Evolutionary conservation across 92 coral and sea anemone species (phyloP).

Genomic region (Porites cylindrica): DNA sequence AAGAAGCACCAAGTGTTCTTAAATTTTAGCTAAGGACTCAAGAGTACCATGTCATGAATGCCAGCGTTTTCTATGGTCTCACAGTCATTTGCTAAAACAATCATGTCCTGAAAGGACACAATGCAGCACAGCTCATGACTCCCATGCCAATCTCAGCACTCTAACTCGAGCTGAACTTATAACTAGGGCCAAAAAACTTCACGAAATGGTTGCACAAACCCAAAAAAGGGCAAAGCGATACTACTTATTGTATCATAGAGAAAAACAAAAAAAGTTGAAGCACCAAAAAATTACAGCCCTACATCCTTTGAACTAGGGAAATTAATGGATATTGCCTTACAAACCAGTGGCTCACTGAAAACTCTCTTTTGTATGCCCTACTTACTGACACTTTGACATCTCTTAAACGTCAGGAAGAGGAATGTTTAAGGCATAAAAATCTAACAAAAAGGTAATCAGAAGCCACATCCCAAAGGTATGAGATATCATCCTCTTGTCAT

Average conservation of each 20-base stretch:
- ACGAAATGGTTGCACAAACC: constrained; percentile 10
- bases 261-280: constrained; percentile 18
- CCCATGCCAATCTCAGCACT: constrained; percentile 17
- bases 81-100: background rate
- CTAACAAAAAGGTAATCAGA: constrained; percentile 28
- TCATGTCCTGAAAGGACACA: background rate
- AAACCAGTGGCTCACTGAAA: constrained; percentile 53
- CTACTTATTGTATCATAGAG: constrained; percentile 16
- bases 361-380: constrained; percentile 46
- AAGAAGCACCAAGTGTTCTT: background rate
- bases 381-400: constrained; percentile 42
- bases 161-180: constrained; percentile 45
- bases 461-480: constrained; percentile 68
- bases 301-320: constrained; percentile 48
- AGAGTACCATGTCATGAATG: background rate
- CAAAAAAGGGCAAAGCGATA: constrained; percentile 12
- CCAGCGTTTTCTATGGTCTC: constrained; percentile 16
- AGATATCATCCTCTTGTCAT: constrained; percentile 61
- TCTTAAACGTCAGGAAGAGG: constrained; percentile 41
- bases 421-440: constrained; percentile 31
- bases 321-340: constrained; percentile 38
- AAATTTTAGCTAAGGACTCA: background rate
- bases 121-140: constrained; percentile 18
- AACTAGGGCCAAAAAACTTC: constrained; percentile 33
- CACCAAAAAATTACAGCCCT: constrained; percentile 51